Percentiles rank a stretch among this genome's conserved stretches.
phyloP scores from a whole-genome alignment of 2,113 vertebrate species.

The Atlantisia rogersi region DNA sequence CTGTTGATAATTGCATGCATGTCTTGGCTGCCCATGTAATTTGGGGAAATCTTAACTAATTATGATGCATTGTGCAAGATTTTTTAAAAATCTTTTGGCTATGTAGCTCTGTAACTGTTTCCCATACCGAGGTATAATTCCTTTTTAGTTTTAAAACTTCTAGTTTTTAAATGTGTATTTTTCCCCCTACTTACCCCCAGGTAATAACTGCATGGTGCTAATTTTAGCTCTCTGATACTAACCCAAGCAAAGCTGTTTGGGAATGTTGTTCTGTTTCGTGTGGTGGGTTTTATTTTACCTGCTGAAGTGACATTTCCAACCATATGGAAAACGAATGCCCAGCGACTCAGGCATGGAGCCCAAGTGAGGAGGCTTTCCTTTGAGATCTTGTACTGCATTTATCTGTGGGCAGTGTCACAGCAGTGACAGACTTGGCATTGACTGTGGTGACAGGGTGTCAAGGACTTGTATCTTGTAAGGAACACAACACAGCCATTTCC shows the following conservation, averaged over 20 bases:
- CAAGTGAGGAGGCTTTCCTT: not conserved
- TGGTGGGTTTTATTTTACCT: not conserved
- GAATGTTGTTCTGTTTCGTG: not conserved
- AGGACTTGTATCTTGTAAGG: not conserved
- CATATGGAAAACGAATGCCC: not conserved
- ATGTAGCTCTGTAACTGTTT: not conserved
- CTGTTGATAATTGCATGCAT: not conserved
- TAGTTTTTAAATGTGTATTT: not conserved
- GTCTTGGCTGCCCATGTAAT: not conserved
- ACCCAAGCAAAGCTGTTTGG: not conserved
- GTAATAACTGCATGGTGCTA: not conserved
- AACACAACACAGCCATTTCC: not conserved
- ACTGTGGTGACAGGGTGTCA: not conserved
- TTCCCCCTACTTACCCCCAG: not conserved
- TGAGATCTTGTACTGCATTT: not conserved
- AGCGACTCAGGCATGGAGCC: not conserved
- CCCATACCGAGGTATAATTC: accelerated
- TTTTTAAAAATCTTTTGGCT: not conserved
- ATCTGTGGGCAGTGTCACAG: not conserved
- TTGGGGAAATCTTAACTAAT: not conserved
- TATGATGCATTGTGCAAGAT: not conserved
- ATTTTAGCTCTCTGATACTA: not conserved
- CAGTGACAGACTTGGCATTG: not conserved
- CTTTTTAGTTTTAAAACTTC: not conserved
- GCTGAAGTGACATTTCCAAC: not conserved